Evolutionary conservation across 2,113 vertebrate genomes (phyloP).

Genomic region (Acanthisitta chloris): DNA sequence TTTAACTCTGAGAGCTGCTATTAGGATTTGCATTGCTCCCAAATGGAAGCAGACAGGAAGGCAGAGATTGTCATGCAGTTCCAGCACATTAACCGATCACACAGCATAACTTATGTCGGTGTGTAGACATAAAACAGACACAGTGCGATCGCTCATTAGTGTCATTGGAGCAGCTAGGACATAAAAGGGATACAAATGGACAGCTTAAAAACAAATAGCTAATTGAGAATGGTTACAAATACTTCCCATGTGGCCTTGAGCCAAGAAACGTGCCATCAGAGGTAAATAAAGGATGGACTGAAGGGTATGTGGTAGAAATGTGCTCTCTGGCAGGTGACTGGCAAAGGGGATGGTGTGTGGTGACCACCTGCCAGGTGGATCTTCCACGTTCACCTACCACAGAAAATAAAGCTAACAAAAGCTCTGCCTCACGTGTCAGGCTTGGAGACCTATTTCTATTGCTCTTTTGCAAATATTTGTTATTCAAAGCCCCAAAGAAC

Average conservation of each 20-base stretch:
- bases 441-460: fast-evolving
- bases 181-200: constrained; percentile 57
- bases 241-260: background rate
- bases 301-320: background rate
- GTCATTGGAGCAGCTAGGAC: constrained; percentile 9
- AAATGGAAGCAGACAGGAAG: constrained; percentile 40
- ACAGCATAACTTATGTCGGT: constrained; percentile 13
- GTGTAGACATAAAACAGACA: constrained; percentile 12
- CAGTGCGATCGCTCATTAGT: constrained; percentile 25
- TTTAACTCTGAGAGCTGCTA: constrained; percentile 58
- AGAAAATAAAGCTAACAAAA: background rate
- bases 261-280: background rate
- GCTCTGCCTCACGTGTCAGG: background rate
- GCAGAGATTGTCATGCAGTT: constrained; percentile 18
- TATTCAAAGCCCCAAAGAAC: background rate
- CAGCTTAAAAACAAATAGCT: constrained; percentile 52
- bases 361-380: background rate
- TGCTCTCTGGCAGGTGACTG: background rate
- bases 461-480: background rate
- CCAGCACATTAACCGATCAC: constrained; percentile 38
- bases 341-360: fast-evolving
- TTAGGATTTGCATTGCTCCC: constrained; percentile 22
- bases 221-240: constrained; percentile 46
- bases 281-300: background rate
- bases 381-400: background rate